These are phyloP conservation scores for Halisarca cf. caerulea DNA, from an alignment of 37 sponge, comb jelly and placozoan genomes.

Conservation along the genomic window DNA sequence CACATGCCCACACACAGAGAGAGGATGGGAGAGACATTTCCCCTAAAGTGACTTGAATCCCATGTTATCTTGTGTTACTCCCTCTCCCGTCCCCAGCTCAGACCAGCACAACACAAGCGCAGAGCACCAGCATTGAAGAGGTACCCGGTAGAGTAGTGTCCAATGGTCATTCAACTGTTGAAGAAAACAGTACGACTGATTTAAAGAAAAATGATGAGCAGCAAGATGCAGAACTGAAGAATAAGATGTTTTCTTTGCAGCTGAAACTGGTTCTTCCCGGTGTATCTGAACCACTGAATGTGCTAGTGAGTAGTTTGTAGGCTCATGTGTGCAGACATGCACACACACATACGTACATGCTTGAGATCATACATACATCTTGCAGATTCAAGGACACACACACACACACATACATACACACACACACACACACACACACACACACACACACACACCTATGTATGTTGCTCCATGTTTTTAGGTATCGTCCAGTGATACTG, in stretches of 20 bases:
- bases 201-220: too few relatives aligned
- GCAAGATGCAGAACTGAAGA: not conserved
- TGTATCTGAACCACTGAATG: slow-evolving; percentile 41
- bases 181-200: too few relatives aligned
- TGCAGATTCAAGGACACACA: too few relatives aligned
- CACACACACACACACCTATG: slow-evolving; percentile 7
- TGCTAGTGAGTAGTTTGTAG: slow-evolving; percentile 51
- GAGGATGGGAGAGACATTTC: too few relatives aligned
- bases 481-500: slow-evolving; percentile 73
- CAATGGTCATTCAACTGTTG: too few relatives aligned
- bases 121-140: too few relatives aligned
- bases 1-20: too few relatives aligned
- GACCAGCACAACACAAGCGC: too few relatives aligned
- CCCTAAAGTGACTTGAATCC: too few relatives aligned
- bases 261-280: slow-evolving; percentile 65
- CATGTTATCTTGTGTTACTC: too few relatives aligned
- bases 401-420: not conserved
- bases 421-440: slow-evolving; percentile 9
- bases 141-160: too few relatives aligned
- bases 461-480: slow-evolving; percentile 15
- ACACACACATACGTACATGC: not conserved
- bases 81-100: too few relatives aligned
- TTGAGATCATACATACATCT: not conserved
- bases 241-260: not conserved
- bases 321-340: not conserved